These are phyloP conservation scores for Strix uralensis DNA, from an alignment of 2,113 vertebrate species.

Conservation along the genomic window DNA sequence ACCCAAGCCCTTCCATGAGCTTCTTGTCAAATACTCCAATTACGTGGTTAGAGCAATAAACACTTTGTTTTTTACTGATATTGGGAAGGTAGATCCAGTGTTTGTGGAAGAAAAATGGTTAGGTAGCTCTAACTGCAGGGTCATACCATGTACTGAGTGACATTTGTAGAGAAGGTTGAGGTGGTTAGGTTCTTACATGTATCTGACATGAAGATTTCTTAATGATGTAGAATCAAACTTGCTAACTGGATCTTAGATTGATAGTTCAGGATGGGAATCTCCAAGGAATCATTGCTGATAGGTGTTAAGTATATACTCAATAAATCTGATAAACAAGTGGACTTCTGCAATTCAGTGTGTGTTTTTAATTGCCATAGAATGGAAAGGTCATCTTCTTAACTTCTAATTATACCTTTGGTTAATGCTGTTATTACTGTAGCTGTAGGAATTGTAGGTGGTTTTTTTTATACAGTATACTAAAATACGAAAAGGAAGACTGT, in stretches of 20 bases:
- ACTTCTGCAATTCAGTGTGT: background rate
- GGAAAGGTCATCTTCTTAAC: background rate
- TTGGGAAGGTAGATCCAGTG: background rate
- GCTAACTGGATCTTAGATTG: background rate
- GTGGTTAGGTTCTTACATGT: rapidly evolving
- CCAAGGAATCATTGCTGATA: background rate
- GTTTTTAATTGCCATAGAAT: background rate
- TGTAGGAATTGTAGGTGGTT: background rate
- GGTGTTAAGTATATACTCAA: background rate
- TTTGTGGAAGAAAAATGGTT: background rate
- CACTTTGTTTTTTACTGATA: background rate
- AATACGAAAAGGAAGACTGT: background rate
- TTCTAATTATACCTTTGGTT: background rate
- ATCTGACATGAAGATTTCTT: background rate
- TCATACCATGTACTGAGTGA: background rate
- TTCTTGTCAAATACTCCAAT: background rate
- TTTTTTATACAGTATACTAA: background rate
- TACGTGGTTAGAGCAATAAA: background rate
- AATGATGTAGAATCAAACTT: background rate
- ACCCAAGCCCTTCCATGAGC: background rate
- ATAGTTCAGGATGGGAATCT: background rate
- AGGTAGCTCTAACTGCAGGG: background rate
- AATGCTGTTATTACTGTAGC: background rate
- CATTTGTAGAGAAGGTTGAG: background rate
- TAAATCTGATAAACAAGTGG: background rate